Conservation (phyloP, 2,888 invertebrate species). For the Lasioglossum villosulum region DNA sequence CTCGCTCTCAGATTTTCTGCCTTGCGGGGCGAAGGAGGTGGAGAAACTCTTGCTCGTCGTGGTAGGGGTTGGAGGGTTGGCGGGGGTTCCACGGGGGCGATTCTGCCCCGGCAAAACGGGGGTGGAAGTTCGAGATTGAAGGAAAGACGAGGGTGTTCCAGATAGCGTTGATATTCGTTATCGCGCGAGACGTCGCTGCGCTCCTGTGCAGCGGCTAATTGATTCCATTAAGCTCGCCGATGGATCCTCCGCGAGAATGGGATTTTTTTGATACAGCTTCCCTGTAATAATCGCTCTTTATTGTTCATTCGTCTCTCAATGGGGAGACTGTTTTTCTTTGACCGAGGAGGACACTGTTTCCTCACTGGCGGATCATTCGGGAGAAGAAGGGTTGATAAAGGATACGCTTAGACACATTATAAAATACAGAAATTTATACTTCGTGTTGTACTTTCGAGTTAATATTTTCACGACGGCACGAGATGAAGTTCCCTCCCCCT, state of each 20-base stretch:
- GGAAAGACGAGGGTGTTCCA: slow-evolving; percentile 63
- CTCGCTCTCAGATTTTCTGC: slow-evolving; percentile 82
- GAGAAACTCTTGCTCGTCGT: slow-evolving; percentile 26
- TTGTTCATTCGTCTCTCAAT: neutral
- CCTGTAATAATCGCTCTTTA: neutral
- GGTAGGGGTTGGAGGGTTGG: slow-evolving; percentile 21
- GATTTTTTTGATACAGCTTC: neutral
- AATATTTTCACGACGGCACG: too few species aligned
- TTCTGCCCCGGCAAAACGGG: slow-evolving; percentile 47
- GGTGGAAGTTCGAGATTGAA: slow-evolving; percentile 72
- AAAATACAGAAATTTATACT: neutral
- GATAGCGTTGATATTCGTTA: slow-evolving; percentile 65
- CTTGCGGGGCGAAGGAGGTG: slow-evolving; percentile 68
- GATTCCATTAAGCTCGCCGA: slow-evolving; percentile 18
- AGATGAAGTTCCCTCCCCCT: too few species aligned
- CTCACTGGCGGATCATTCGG: neutral
- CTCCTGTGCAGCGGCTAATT: slow-evolving; percentile 19
- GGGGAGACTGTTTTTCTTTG: neutral
- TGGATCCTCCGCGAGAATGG: neutral
- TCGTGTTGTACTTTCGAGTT: neutral
- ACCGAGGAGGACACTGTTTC: neutral
- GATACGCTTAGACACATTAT: neutral
- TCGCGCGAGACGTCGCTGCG: slow-evolving; percentile 43
- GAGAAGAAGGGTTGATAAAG: neutral
- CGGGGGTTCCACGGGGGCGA: slow-evolving; percentile 14